Percentiles rank a stretch among this genome's conserved stretches.
These are phyloP conservation scores for Melanostoma scalare DNA, from an alignment of 2,888 invertebrate genomes.

Conservation along the genomic window DNA sequence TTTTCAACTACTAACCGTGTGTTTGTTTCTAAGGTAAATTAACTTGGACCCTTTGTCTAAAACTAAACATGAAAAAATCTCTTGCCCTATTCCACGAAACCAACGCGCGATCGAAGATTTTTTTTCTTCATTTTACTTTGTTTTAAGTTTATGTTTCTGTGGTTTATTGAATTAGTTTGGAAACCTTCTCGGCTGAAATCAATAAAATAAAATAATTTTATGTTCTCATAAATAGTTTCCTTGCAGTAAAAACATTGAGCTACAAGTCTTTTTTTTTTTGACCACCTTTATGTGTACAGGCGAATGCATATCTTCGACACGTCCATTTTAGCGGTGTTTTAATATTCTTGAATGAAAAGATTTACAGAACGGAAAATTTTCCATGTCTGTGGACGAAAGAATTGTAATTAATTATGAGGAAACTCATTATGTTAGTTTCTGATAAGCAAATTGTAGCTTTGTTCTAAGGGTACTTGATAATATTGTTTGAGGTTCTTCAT, in stretches of 20 bases:
- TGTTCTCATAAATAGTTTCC: no score
- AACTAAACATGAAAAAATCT: conserved; percentile 15
- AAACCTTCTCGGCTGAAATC: neutral
- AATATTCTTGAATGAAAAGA: conserved; percentile 67
- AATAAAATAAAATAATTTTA: neutral
- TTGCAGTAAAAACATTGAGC: neutral
- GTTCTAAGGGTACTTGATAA: no score
- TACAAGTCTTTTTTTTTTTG: neutral
- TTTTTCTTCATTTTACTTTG: conserved; percentile 29
- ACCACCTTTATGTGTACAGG: neutral
- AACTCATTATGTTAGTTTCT: neutral
- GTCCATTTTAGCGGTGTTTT: conserved; percentile 62
- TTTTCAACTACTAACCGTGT: conserved; percentile 25
- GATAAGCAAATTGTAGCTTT: no score
- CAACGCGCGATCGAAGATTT: conserved; percentile 55
- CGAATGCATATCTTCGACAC: neutral
- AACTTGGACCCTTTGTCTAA: neutral
- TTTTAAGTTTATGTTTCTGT: conserved; percentile 34
- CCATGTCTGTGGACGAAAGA: neutral
- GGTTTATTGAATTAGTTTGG: conserved; percentile 11
- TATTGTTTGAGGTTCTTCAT: no score
- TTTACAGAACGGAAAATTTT: conserved; percentile 9
- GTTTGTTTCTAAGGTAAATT: conserved; percentile 65
- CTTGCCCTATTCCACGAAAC: conserved; percentile 30
- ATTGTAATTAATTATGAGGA: neutral